Percentiles rank a stretch among this genome's conserved stretches.
phyloP scores from a whole-genome alignment of 2,797 vertebrate species.

The Ctenopoma multispine region DNA sequence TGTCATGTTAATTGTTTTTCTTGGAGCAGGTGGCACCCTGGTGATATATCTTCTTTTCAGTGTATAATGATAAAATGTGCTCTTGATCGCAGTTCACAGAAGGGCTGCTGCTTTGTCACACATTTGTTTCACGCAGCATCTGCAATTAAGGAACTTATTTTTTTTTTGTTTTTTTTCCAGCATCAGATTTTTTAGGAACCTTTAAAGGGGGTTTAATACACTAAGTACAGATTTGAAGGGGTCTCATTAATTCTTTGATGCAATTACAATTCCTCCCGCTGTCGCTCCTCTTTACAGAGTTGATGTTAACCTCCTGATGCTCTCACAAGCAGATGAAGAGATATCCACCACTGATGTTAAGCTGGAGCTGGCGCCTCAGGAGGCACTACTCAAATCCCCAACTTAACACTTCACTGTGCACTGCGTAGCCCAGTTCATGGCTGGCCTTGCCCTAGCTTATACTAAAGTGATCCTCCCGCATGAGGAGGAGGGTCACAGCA shows the following conservation, averaged over 20 bases:
- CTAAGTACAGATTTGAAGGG: conserved; percentile 44
- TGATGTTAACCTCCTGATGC: conserved; percentile 73
- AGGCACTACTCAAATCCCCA: conserved; percentile 74
- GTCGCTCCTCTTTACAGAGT: conserved; percentile 55
- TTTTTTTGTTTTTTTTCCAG: conserved; percentile 24
- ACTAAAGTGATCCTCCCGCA: conserved; percentile 57
- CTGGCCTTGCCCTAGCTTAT: conserved; percentile 49
- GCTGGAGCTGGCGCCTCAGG: conserved; percentile 69
- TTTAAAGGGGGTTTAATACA: conserved; percentile 44
- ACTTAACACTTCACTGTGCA: conserved; percentile 62
- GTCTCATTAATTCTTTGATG: conserved; percentile 62
- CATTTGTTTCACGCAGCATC: conserved; percentile 11
- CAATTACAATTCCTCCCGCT: conserved; percentile 24
- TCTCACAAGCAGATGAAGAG: conserved; percentile 77
- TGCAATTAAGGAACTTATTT: conserved; percentile 1
- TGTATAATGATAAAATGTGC: not conserved
- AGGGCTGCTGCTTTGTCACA: not conserved
- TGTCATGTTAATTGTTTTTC: conserved; percentile 11
- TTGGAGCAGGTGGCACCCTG: not conserved
- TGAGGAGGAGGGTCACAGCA: conserved; percentile 33
- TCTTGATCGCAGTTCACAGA: conserved; percentile 29
- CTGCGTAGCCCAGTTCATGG: conserved; percentile 58
- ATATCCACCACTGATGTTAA: conserved; percentile 77
- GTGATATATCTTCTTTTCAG: conserved; percentile 6
- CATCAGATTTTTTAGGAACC: conserved; percentile 30